Percentiles rank a stretch among this genome's conserved stretches.
Conservation (phyloP, 2,888 invertebrate species). For the Tenthredo amoena region DNA sequence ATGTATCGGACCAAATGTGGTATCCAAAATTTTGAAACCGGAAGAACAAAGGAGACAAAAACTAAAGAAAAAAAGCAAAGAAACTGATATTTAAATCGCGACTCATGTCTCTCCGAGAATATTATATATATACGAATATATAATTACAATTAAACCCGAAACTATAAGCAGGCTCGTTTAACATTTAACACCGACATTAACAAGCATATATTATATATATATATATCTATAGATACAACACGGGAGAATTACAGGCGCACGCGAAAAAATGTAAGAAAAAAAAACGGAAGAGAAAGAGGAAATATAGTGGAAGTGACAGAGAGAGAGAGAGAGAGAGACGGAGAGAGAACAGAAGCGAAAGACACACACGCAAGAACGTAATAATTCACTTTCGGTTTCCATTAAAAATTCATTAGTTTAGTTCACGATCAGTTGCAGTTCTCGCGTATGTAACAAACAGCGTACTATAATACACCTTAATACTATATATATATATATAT, state of each 20-base stretch:
- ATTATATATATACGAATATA: background rate
- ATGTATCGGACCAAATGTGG: slow-evolving; percentile 67
- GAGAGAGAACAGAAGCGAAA: too few species aligned
- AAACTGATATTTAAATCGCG: background rate
- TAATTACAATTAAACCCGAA: background rate
- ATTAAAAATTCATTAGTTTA: slow-evolving; percentile 1
- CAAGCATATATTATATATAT: background rate
- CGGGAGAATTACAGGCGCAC: background rate
- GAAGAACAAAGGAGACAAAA: slow-evolving; percentile 51
- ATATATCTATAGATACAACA: background rate
- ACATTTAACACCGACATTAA: background rate
- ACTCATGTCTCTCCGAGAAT: background rate
- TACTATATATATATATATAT: background rate
- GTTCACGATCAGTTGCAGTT: background rate
- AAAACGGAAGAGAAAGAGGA: background rate
- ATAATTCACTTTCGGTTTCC: background rate
- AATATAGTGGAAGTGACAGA: background rate
- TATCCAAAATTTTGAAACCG: slow-evolving; percentile 60
- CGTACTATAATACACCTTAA: background rate
- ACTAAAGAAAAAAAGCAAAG: slow-evolving; percentile 44
- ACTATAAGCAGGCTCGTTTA: background rate
- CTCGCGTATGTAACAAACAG: background rate
- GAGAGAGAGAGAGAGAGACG: background rate
- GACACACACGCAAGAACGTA: background rate
- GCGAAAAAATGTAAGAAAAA: background rate